A percentile compares a stretch with the other conserved stretches of the same genome.
These are phyloP conservation scores for Trichonephila inaurata DNA, from an alignment of 1,140 invertebrate species.

Conservation along the genomic window DNA sequence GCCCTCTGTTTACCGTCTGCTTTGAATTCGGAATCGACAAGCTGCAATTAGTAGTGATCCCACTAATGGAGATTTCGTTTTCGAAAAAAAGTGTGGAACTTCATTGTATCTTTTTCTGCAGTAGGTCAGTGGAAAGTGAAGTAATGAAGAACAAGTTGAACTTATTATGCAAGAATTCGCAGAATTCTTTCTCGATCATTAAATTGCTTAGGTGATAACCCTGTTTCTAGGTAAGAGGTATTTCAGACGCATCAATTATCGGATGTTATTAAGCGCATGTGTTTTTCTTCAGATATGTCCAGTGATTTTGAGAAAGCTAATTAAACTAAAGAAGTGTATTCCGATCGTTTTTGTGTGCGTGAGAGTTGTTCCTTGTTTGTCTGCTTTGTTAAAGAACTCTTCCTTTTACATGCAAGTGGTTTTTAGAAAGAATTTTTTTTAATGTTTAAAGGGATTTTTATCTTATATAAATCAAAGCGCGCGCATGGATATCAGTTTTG, in stretches of 20 bases:
- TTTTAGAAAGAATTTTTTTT: too few relatives aligned
- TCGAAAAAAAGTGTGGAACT: conserved; percentile 15
- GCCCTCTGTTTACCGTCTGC: background rate
- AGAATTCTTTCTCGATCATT: conserved; percentile 41
- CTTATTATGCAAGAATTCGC: conserved; percentile 51
- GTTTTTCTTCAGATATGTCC: conserved; percentile 15
- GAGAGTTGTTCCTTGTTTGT: background rate
- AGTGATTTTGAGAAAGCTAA: conserved; percentile 4
- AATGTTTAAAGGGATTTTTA: too few relatives aligned
- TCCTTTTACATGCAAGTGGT: too few relatives aligned
- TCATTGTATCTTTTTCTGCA: conserved; percentile 30
- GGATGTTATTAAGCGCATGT: conserved; percentile 21
- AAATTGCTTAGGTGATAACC: conserved; percentile 27
- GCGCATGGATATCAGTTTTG: too few relatives aligned
- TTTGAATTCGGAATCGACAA: conserved; percentile 36
- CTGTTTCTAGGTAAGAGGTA: conserved; percentile 22
- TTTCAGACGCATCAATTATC: conserved; percentile 48
- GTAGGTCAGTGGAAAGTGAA: conserved; percentile 57
- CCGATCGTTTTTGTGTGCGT: background rate
- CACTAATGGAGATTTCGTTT: conserved; percentile 16
- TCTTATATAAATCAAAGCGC: too few relatives aligned
- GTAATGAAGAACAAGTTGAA: conserved; percentile 48
- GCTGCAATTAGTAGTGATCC: conserved; percentile 47
- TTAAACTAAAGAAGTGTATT: background rate
- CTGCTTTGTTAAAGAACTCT: too few relatives aligned